Evolutionary conservation across 2,113 vertebrate species (phyloP), one percentile per base, ranked within the genome.

Genomic region (Piprites chloris): DNA sequence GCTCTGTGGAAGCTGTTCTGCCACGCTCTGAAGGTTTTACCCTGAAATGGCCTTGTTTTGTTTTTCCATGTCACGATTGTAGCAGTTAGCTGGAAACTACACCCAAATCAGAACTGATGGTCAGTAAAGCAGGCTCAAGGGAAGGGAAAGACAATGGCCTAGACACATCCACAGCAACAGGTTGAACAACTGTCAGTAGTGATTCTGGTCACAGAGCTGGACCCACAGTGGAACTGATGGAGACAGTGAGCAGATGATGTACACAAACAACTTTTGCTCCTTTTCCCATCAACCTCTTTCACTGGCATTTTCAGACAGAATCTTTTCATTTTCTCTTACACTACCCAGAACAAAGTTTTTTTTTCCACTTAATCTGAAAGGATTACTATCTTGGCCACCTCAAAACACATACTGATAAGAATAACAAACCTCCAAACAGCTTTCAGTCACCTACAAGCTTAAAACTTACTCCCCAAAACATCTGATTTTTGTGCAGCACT

Each of bases 161-260:
- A 74, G 32, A 30, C 3, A 46, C 3, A 46, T 12, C 14, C 46
- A 59, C 50, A 84, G 12, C 35, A 73, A 12, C 2, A 37, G 3
- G 24, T 2, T 14, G 18, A 90, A 63, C 2, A 72, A 10, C 4
- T 37, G 47, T 33, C 28, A 61, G 41, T 20, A 12, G 22, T 4
- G 2, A 18, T 21, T 12, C 24, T 50, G 8, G 3, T 41, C 12
- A 41, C 18, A 35, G 46, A 69, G 17, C 12, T 35, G 23, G 11
- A 28, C 17, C 5, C 26, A 41, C 4, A n/a, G 52, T 1, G 18
- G 4, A 50, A 9, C 17, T 28, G 32, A 56, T 0, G 4, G 37
- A 66, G 32, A 41, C 0, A 11, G 6, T 12, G n/a, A 87, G 49
- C 47, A 46, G 12, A 27, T 19, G 4, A 16, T 0, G 4, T 17